These are phyloP conservation scores for Xiphophorus couchianus DNA, from an alignment of 2,113 vertebrate species.

Conservation along the genomic window DNA sequence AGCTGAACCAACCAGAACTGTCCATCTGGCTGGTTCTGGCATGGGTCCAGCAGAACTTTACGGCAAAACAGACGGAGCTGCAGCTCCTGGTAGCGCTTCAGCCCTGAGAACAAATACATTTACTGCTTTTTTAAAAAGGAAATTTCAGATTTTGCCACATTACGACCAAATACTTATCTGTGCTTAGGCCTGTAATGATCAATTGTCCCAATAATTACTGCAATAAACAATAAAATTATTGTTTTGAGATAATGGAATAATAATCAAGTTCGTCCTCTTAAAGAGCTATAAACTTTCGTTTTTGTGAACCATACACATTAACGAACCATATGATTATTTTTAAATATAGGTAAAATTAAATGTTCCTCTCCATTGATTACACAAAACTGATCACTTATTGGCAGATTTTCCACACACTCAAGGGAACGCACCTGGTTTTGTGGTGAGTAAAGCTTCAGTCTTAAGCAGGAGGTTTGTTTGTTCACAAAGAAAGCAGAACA, in stretches of 20 bases:
- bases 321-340: no score
- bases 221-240: no score
- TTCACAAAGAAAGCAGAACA: slow-evolving; percentile 87
- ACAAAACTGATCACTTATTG: no score
- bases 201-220: no score
- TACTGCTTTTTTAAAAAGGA: not conserved
- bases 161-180: not conserved
- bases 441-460: slow-evolving; percentile 79
- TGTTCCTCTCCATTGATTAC: not conserved
- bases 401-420: not conserved
- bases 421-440: slow-evolving; percentile 81
- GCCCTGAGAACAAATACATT: slow-evolving; percentile 70
- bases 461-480: slow-evolving; percentile 81
- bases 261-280: no score
- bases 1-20: slow-evolving; percentile 88
- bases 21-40: slow-evolving; percentile 74
- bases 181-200: not conserved
- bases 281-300: no score
- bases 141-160: not conserved
- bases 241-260: no score
- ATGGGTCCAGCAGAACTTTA: slow-evolving; percentile 84
- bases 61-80: slow-evolving; percentile 86
- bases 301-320: no score
- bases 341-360: not conserved
- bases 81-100: slow-evolving; percentile 79